Base-by-base conservation (phyloP, 2,888 invertebrate species). In the Nemoura dubitans region DNA sequence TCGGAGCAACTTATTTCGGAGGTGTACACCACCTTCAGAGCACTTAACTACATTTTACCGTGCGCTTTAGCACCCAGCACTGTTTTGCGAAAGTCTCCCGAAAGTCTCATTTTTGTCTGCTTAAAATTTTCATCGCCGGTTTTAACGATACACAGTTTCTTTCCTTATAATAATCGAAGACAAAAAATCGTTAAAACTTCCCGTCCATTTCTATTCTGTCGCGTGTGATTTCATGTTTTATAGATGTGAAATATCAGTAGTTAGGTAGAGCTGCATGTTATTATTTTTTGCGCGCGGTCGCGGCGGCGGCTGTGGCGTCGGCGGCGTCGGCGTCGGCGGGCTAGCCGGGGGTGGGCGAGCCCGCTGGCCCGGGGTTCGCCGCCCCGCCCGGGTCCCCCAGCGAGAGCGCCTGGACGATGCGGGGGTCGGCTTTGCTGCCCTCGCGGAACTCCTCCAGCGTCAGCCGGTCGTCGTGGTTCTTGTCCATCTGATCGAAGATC, bases 401-500 rank as follows among this genome's bases (percentile, higher is more conserved):
- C 84, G 97, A 96, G 88, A 99, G 94, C 86, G 99, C 99, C 92
- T 99, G 98, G 87, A 99, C 98, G 91, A 99, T 99, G 92, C 98
- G 95, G 59, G 99, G 99, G 92, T 99, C 99, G 87, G 98, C 98
- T 93, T 99, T 99, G 92, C 98, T 98, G 89, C 98, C 98, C 93
- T 98, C 98, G 90, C 98, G 95, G 93, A 98, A 98, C 92, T 99
- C 98, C 90, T 99, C 99, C 89, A 98, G 94, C 81, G 98, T 98
- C 89, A 99, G 94, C 90, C 97, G 95, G 92, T 99, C 98, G 92
- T 99, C 99, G 93, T 98, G 98, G 92, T 99, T 98, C 93, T 97
- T 99, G 93, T 99, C 99, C 98, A 98, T 98, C 92, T 98, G 98
- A 92, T 98, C 98, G 93, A 99, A 99, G 91, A 99, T 99, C 92